Conservation (phyloP, 2,888 invertebrate genomes). For the Lasioglossum malachurum region DNA sequence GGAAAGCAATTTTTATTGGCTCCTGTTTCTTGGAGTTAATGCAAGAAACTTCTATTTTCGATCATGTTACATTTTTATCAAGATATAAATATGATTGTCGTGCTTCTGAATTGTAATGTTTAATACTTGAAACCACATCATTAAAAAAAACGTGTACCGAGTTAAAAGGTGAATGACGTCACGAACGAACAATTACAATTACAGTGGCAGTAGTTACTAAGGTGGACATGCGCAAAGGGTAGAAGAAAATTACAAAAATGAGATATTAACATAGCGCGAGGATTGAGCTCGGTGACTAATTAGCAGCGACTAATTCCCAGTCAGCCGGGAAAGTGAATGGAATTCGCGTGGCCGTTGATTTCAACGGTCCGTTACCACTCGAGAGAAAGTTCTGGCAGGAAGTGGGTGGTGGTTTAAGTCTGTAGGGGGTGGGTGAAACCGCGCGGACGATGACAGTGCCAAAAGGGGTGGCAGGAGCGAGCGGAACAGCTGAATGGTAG, state of each 20-base stretch:
- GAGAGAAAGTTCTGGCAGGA: constrained; percentile 74
- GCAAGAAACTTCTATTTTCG: too few species aligned
- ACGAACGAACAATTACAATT: background rate
- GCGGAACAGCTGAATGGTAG: constrained; percentile 1
- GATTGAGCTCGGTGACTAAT: background rate
- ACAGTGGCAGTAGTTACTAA: background rate
- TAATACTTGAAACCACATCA: too few species aligned
- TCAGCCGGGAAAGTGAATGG: background rate
- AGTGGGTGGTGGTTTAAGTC: constrained; percentile 65
- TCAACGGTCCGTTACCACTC: constrained; percentile 60
- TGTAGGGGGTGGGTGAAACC: constrained; percentile 62
- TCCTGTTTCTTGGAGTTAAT: too few species aligned
- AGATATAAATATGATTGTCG: too few species aligned
- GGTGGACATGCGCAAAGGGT: background rate
- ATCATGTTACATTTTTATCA: too few species aligned
- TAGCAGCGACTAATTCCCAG: background rate
- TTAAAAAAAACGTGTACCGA: too few species aligned
- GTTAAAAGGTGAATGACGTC: background rate
- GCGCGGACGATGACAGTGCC: constrained; percentile 59
- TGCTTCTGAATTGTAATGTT: too few species aligned
- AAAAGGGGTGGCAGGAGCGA: constrained; percentile 56
- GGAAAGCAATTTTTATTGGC: too few species aligned
- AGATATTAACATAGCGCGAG: background rate
- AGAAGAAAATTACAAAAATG: background rate
- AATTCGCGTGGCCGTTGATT: constrained; percentile 54